Evolutionary conservation across 1,140 invertebrate genomes (phyloP), one percentile per base, ranked within the genome.

Genomic region (Drosophila sucinea): DNA sequence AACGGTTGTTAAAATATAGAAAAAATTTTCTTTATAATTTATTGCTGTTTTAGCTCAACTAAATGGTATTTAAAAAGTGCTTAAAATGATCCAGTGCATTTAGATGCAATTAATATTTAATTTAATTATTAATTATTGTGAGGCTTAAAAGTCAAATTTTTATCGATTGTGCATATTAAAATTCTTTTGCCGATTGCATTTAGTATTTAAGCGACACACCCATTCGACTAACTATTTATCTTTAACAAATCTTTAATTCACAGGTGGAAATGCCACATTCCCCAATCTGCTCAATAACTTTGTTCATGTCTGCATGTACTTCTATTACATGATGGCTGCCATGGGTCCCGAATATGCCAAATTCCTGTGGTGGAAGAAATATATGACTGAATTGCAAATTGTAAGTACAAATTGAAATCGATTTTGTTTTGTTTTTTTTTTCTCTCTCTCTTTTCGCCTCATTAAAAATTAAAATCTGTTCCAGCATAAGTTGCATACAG

Each of bases 311-410:
- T 94, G 98, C 73, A 98, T 98, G 97, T 98, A 98, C 92, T 94
- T 94, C 60, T 98, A 98, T 92, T 98, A 98, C 92, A 96, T 98
- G 95, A 94, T 98, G 81, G 94, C 98, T 0, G 97, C 97, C 3
- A 95, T 98, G 95, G 97, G 97, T 33, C 97, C 97, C 3, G 94
- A 96, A 83, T 97, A 97, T 92, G 96, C 97, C 92, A 97, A 97
- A 90, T 98, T 97, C 86, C 93, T 98, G 11, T 98, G 97, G 97
- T 99, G 97, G 97, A 98, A 98, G 92, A 98, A 97, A 91, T 96
- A 98, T 90, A 94, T 98, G 62, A 99, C 98, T 1, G 96, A 95
- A 29, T 93, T 98, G 57, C 98, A 98, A 94, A 93, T 98, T 93
- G 97, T 98, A 94, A 95, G 94, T 94, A 76, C 11, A 27, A 61